phyloP scores from a whole-genome alignment of 30 jellyfish, hydroid and myxozoan genomes.

The Aurelia aurita region DNA sequence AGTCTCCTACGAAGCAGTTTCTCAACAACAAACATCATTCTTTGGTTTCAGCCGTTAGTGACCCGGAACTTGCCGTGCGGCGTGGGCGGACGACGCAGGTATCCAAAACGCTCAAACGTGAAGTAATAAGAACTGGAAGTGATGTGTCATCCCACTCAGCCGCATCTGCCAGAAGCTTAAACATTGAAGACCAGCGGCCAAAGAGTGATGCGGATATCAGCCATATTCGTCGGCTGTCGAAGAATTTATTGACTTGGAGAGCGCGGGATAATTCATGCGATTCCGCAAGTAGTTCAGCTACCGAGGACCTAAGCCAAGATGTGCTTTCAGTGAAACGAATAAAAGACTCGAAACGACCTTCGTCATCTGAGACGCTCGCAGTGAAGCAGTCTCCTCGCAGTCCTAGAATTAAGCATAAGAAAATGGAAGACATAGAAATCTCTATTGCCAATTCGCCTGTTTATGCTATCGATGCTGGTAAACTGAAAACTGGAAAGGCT shows the following conservation, averaged over 20 bases:
- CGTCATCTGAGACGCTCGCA: constrained; percentile 13
- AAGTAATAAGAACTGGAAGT: constrained; percentile 13
- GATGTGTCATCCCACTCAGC: neutral
- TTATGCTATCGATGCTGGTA: constrained; percentile 9
- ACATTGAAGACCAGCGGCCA: neutral
- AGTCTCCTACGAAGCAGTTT: no score
- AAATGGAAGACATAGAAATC: constrained; percentile 34
- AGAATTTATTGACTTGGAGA: constrained; percentile 43
- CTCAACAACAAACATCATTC: neutral
- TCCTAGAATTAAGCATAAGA: constrained; percentile 47
- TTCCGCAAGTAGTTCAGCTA: constrained; percentile 53
- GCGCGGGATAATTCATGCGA: constrained; percentile 58
- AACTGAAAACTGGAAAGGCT: constrained; percentile 12
- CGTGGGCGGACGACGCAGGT: constrained; percentile 32
- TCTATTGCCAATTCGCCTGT: constrained; percentile 52
- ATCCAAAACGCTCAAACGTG: constrained; percentile 11
- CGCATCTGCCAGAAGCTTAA: no score
- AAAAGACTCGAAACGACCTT: constrained; percentile 40
- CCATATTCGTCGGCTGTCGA: constrained; percentile 30
- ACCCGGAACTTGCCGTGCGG: constrained; percentile 45
- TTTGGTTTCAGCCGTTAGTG: constrained; percentile 25
- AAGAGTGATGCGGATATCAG: neutral
- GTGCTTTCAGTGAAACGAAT: no score
- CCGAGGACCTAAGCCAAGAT: constrained; percentile 8
- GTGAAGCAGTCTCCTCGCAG: constrained; percentile 24